Evolutionary conservation across 2,797 vertebrate species (phyloP).

Genomic region (Onychomys leucogaster): DNA sequence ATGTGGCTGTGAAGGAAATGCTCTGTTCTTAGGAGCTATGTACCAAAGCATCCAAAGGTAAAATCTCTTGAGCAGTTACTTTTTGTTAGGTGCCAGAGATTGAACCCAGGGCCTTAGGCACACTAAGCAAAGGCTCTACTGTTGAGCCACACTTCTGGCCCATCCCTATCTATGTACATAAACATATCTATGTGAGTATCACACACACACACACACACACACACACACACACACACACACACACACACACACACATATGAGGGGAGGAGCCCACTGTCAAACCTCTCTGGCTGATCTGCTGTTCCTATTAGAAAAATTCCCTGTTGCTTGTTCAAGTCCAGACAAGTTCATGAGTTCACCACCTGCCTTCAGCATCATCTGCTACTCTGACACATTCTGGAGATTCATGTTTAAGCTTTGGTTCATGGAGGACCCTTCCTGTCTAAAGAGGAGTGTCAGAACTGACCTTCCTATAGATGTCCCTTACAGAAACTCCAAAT

Average conservation of each 20-base stretch:
- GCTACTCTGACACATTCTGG: neutral
- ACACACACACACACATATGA: neutral
- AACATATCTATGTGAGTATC: neutral
- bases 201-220: neutral
- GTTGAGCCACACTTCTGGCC: neutral
- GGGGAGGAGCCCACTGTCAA: neutral
- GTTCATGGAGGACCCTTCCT: neutral
- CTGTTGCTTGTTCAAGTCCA: neutral
- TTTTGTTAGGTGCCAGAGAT: neutral
- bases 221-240: neutral
- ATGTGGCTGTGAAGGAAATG: neutral
- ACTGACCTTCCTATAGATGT: slow-evolving; percentile 49
- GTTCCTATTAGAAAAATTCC: neutral
- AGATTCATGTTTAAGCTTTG: slow-evolving; percentile 6
- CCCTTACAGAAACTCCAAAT: slow-evolving; percentile 54
- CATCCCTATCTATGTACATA: neutral
- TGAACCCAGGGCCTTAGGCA: neutral
- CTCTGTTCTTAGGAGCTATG: neutral
- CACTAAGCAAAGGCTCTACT: neutral
- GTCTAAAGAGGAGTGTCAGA: slow-evolving; percentile 38
- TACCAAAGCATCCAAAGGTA: slow-evolving; percentile 10
- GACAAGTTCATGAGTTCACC: neutral
- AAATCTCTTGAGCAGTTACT: neutral
- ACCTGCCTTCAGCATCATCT: neutral
- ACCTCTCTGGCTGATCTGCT: neutral